A percentile compares a stretch with the other conserved stretches of the same genome.
Evolutionary conservation across 2,888 invertebrate genomes (phyloP).

Genomic region (Nomada ferruginata): DNA sequence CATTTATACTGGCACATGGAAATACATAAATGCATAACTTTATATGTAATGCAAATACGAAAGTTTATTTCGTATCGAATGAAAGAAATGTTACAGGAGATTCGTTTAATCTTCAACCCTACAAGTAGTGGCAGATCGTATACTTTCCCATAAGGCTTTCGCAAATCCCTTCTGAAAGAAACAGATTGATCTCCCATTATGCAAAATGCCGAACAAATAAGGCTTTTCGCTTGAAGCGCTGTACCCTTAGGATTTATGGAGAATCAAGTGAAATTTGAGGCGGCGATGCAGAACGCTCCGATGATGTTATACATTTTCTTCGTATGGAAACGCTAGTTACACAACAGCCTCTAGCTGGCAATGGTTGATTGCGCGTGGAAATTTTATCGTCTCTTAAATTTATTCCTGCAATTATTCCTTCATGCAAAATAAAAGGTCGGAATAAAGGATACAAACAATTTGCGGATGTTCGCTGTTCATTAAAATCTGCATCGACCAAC

Average conservation of each 20-base stretch:
- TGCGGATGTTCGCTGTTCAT: background rate
- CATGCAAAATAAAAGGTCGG: background rate
- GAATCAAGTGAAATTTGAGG: slow-evolving; percentile 64
- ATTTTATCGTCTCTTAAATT: slow-evolving; percentile 2
- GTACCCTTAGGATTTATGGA: slow-evolving; percentile 59
- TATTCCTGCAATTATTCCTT: background rate
- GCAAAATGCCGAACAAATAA: slow-evolving; percentile 74
- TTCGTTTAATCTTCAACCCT: slow-evolving; percentile 52
- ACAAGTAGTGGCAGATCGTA: slow-evolving; percentile 50
- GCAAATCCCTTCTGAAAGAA: slow-evolving; percentile 67
- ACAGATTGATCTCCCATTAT: slow-evolving; percentile 71
- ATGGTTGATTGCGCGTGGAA: slow-evolving; percentile 13
- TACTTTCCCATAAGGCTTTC: slow-evolving; percentile 56
- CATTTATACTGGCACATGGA: slow-evolving; percentile 16
- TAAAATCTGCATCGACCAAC: background rate
- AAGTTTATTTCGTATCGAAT: background rate
- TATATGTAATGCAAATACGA: background rate
- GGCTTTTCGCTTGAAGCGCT: slow-evolving; percentile 58
- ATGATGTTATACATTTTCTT: slow-evolving; percentile 51
- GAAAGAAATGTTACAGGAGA: slow-evolving; percentile 9
- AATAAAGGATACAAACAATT: background rate
- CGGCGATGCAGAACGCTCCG: slow-evolving; percentile 63
- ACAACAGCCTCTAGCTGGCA: slow-evolving; percentile 22
- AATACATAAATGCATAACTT: background rate
- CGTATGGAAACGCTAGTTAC: slow-evolving; percentile 41